These are phyloP conservation scores for Scaptomyza parva DNA, from an alignment of 2,888 invertebrate genomes.

Conservation along the genomic window DNA sequence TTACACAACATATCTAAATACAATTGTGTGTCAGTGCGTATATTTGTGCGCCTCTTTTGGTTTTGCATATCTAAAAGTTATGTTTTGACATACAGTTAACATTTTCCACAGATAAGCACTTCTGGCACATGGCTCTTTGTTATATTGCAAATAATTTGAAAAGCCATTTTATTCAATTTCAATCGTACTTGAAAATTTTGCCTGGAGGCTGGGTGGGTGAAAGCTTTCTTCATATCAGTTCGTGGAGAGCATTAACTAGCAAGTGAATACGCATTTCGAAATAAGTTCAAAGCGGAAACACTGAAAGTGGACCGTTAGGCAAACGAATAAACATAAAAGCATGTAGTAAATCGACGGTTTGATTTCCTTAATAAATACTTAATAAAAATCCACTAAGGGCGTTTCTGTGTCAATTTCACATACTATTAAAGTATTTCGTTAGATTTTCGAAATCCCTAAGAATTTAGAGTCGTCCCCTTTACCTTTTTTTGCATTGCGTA, in stretches of 20 bases:
- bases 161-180: conserved; percentile 75
- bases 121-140: conserved; percentile 59
- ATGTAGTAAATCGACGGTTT: conserved; percentile 56
- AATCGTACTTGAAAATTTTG: conserved; percentile 55
- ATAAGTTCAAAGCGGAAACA: conserved; percentile 57
- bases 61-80: conserved; percentile 79
- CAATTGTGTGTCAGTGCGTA: conserved; percentile 26
- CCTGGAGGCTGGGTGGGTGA: background rate
- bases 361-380: conserved; percentile 73
- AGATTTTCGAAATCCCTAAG: no score
- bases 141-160: conserved; percentile 74
- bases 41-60: conserved; percentile 22
- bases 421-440: conserved; percentile 8
- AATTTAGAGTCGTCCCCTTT: background rate
- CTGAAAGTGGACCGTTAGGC: conserved; percentile 33
- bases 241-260: conserved; percentile 26
- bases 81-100: conserved; percentile 77
- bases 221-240: conserved; percentile 6
- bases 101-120: conserved; percentile 78
- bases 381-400: conserved; percentile 63
- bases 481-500: no score
- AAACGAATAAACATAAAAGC: conserved; percentile 26
- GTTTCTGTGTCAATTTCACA: conserved; percentile 11
- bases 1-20: conserved; percentile 1
- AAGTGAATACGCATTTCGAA: conserved; percentile 49